phyloP scores from a whole-genome alignment of 1,140 invertebrate species.

The Drosophila murphyi region DNA sequence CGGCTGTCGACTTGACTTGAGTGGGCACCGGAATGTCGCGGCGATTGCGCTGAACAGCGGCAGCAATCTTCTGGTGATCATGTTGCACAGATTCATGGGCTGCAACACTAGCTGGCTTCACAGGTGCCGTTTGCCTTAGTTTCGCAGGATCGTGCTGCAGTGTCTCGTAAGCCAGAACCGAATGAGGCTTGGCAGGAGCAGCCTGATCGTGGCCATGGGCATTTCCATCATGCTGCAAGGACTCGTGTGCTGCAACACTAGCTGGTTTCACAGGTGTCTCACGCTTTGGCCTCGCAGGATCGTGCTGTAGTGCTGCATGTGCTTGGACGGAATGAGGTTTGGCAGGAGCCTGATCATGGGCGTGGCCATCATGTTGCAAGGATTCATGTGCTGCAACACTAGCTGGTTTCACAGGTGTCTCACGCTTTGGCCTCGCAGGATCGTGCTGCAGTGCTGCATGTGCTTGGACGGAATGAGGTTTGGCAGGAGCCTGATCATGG shows the following conservation, averaged over 20 bases:
- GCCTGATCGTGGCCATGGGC: background rate
- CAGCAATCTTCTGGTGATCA: conserved; percentile 4
- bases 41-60: conserved; percentile 9
- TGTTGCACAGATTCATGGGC: background rate
- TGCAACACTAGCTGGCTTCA: too few relatives aligned
- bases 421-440: too few relatives aligned
- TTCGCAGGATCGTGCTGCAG: background rate
- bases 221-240: background rate
- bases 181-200: background rate
- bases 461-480: too few relatives aligned
- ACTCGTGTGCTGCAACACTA: background rate
- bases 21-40: conserved; percentile 74
- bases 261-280: background rate
- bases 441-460: too few relatives aligned
- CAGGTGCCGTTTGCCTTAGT: too few relatives aligned
- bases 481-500: too few relatives aligned
- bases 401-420: too few relatives aligned
- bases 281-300: background rate
- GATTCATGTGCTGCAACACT: too few relatives aligned
- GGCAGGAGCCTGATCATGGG: too few relatives aligned
- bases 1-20: conserved; percentile 39
- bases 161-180: background rate
- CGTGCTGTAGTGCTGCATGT: too few relatives aligned
- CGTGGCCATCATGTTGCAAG: too few relatives aligned
- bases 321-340: too few relatives aligned